Base-by-base conservation (phyloP, 2,797 vertebrate genomes). In the Merluccius polli region DNA sequence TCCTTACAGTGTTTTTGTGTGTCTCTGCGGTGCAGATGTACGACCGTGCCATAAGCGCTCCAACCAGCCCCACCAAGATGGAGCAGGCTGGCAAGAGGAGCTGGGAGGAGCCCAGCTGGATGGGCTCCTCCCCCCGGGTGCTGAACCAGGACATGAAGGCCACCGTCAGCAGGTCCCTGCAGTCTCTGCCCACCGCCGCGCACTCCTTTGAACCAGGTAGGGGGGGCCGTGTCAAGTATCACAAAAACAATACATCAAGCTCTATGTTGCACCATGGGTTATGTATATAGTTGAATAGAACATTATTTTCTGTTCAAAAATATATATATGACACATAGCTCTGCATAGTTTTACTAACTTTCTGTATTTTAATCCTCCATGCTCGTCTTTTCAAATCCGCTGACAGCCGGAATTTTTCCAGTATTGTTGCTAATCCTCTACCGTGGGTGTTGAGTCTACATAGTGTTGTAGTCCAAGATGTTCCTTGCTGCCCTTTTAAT, bases 21-120 rank as follows among this genome's bases (percentile, higher is more conserved):
- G 27, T 78, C 35, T 75, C 31, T 74, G 29, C 77, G 59, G 32
- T 69, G 33, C 87, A 99, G 98, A 99, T 99, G 96, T 99, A 99
- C 0, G 97, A 99, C 77, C 93, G 97, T 65, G 95, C 97, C 0
- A 93, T 99, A 82, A 99, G 97, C 1, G 97, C 97, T 79, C 98
- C 97, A 67, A 95, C 95, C 85, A 99, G 98, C 86, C 97, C 98
- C 73, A 98, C 97, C 24, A 97, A 96, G 87, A 90, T 96, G 91
- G 93, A 93, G 88, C 91, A 87, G 24, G 91, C 93, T 1, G 94
- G 96, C 73, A 94, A 96, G 87, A 95, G 96, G 80, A 99, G 98
- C 91, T 99, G 98, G 97, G 97, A 99, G 85, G 98, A 99, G 86
- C 98, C 98, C 0, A 95, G 92, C 78, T 99, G 97, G 97, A 93